Evolutionary conservation across 2,113 vertebrate genomes (phyloP).

Genomic region (Penelope pileata): DNA sequence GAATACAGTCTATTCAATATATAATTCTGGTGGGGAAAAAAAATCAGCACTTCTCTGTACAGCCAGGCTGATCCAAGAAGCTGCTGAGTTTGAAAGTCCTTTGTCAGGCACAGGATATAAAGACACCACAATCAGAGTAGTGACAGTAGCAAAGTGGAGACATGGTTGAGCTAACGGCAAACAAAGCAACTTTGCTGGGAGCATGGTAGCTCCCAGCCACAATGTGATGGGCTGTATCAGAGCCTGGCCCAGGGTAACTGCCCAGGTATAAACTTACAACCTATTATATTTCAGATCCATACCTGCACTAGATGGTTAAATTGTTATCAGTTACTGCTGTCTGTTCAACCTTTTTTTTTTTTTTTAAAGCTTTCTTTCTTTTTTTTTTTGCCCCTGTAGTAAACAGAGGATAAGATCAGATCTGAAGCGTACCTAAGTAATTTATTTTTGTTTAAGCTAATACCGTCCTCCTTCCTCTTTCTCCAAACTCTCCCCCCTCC

Average conservation of each 20-base stretch:
- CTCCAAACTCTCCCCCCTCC: too few species aligned
- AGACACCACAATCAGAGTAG: too few species aligned
- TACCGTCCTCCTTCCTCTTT: too few species aligned
- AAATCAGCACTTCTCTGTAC: not conserved
- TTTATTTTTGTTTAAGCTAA: not conserved
- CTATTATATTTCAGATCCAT: not conserved
- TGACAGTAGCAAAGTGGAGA: not conserved
- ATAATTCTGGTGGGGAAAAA: not conserved
- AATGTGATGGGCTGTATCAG: not conserved
- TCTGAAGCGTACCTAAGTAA: not conserved
- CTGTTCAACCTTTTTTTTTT: rapidly evolving
- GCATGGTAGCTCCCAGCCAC: too few species aligned
- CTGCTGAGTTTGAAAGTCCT: not conserved
- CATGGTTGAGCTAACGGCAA: not conserved
- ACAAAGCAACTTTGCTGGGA: not conserved
- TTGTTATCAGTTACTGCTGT: not conserved
- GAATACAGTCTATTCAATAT: not conserved
- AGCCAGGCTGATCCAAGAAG: not conserved
- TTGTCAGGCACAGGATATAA: not conserved
- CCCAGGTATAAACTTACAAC: not conserved
- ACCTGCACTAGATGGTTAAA: not conserved
- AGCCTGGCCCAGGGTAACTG: rapidly evolving
- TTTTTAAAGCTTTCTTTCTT: too few species aligned
- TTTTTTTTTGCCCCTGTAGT: not conserved
- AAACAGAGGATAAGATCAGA: not conserved